Base-by-base conservation (phyloP, 2,888 invertebrate species). In the Athalia circularis region DNA sequence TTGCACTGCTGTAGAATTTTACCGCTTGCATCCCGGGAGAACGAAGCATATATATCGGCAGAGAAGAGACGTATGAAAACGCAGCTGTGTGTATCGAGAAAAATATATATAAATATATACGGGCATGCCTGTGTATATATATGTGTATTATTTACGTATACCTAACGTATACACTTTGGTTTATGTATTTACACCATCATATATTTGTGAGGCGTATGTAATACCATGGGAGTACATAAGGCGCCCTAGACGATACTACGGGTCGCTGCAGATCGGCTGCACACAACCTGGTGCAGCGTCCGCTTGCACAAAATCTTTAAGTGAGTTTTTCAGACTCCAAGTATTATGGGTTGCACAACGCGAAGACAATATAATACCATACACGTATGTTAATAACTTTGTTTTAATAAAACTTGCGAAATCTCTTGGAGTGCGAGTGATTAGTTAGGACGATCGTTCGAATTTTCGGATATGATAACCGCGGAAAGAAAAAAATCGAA, bases 11-110 rank as follows among this genome's bases (percentile, higher is more conserved):
- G 29, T 29, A 29, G 29, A 29, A 29, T 29, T 29, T 29, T 43
- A 57, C 64, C 79, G 70, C 77, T 77, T 80, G 80, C 70, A 61
- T 59, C 29, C 29, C 29, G 29, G 29, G 29, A 75, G 15, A 61
- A 70, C 67, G 61, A 68, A 64, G 13, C 15, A 52, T n/a, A 59
- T 5, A 57, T n/a, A 59, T n/a, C 0, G 29, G 29, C 29, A 29
- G 29, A 29, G 29, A 29, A 29, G 29, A 29, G 29, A 29, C 29
- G 29, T 29, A 29, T 29, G 29, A 29, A 29, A 29, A 29, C n/a
- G 64, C 64, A 67, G 29, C 29, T 48, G 15, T 50, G 45, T 47
- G 15, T 48, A 45, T 9, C 5, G 67, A 7, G 65, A 13, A 15
- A 67, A 9, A 43, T 13, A 9, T 64, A n/a, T 7, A 64, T 4